Base-by-base conservation (phyloP, 2,888 invertebrate species). In the Phortica okadai region DNA sequence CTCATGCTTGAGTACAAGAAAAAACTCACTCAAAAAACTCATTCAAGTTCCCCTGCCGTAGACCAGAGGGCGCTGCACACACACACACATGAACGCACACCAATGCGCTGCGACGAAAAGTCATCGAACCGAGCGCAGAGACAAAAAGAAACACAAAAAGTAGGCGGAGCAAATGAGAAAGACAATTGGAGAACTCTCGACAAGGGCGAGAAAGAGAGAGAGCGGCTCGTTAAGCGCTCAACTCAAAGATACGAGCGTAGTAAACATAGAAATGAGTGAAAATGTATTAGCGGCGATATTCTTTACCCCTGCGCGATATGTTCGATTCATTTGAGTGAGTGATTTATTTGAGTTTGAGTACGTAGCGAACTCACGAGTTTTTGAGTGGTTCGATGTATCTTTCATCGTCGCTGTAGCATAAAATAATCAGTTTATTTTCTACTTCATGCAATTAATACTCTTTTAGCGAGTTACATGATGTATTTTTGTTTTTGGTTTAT, bases 91-190 rank as follows among this genome's bases (percentile, higher is more conserved):
- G 77, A 44, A 73, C 79, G 74, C 79, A 74, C 56, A 56, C 8
- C 50, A 25, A 67, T n/a, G 44, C 56, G 21, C 69, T 7, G 8
- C 77, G 76, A 76, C 2, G 5, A 4, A 1, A 1, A 74, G 45
- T 72, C 10, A 80, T 74, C 74, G 8, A 42, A 4, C 10, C 11
- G 42, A 41, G 10, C 10, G 58, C 74, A 56, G 33, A 69, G 50
- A 50, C 56, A 69, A 76, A 45, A 50, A 74, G 69, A 78, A 82
- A 79, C 76, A 76, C 80, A 64, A 82, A 87, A 90, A 86, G 83
- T 83, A 88, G 90, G 89, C 90, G 89, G 89, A 89, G 90, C 87
- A 78, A 33, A 33, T 80, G 78, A 74, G 64, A 81, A 78, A 76
- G 56, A 54, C 50, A 62, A 16, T 6, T 62, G 62, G 62, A 25